Evolutionary conservation across 2,888 invertebrate genomes (phyloP).

Genomic region (Eumerus sabulonum): DNA sequence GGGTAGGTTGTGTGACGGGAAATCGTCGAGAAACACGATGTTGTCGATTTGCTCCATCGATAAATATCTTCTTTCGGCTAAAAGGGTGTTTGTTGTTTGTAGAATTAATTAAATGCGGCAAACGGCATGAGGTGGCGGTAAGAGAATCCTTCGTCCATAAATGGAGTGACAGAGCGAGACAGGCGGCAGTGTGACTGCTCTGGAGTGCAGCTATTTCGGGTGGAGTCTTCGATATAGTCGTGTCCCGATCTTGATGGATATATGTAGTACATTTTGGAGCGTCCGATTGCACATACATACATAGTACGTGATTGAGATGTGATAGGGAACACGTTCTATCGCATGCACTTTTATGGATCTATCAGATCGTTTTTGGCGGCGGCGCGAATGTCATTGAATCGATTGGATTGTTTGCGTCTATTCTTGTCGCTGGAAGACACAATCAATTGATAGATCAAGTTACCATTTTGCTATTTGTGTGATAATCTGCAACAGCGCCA

Average conservation of each 20-base stretch:
- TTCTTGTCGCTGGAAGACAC: not conserved
- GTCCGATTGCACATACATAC: conserved; percentile 37
- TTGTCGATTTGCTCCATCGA: conserved; percentile 67
- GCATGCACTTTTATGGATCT: conserved; percentile 57
- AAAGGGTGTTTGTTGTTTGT: conserved; percentile 57
- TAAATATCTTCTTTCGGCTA: conserved; percentile 64
- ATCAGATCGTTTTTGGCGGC: conserved; percentile 41
- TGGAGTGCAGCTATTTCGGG: conserved; percentile 58
- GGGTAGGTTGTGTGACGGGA: conserved; percentile 35
- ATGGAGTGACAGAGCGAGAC: conserved; percentile 42
- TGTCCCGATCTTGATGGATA: conserved; percentile 58
- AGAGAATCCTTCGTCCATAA: conserved; percentile 37
- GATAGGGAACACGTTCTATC: conserved; percentile 36
- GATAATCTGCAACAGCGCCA: too few relatives aligned
- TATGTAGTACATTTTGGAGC: conserved; percentile 54
- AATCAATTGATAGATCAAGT: too few relatives aligned
- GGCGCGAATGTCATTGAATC: conserved; percentile 31
- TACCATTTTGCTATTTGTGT: too few relatives aligned
- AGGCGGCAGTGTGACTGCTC: conserved; percentile 38
- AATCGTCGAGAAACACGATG: conserved; percentile 32
- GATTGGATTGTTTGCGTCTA: too few relatives aligned
- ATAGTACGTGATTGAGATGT: conserved; percentile 59
- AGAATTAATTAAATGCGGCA: conserved; percentile 30
- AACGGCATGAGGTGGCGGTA: conserved; percentile 3
- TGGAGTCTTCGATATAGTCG: conserved; percentile 34